phyloP scores from a whole-genome alignment of 2,797 vertebrate species.

The Gephyroberyx darwinii region DNA sequence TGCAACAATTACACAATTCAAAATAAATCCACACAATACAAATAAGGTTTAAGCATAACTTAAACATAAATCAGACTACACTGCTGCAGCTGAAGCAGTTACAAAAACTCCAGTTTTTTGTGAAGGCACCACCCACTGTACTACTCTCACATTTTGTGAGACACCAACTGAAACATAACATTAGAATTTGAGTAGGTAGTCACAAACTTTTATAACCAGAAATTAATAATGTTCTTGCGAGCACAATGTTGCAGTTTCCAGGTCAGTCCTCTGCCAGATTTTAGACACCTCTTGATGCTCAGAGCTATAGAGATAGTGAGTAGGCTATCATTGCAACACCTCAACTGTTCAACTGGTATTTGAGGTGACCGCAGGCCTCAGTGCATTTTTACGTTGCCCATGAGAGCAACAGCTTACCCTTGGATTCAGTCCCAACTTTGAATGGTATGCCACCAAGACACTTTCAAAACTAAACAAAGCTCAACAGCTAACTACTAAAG shows the following conservation, averaged over 20 bases:
- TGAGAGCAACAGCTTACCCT: slow-evolving; percentile 8
- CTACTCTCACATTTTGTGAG: slow-evolving; percentile 34
- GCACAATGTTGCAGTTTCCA: slow-evolving; percentile 26
- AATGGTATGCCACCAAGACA: slow-evolving; percentile 31
- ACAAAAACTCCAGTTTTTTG: slow-evolving; percentile 49
- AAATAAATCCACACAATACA: slow-evolving; percentile 33
- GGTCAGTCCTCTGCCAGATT: slow-evolving; percentile 16
- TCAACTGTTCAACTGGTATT: slow-evolving; percentile 2
- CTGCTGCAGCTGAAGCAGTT: slow-evolving; percentile 34
- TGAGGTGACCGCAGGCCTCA: slow-evolving; percentile 12
- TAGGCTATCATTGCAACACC: background rate
- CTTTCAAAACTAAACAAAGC: slow-evolving; percentile 25
- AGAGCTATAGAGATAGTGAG: slow-evolving; percentile 15
- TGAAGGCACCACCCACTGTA: slow-evolving; percentile 69
- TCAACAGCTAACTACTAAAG: slow-evolving; percentile 11
- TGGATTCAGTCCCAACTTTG: slow-evolving; percentile 27
- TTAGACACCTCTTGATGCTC: slow-evolving; percentile 12
- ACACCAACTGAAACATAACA: slow-evolving; percentile 29
- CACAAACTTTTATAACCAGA: slow-evolving; percentile 37
- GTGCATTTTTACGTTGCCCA: slow-evolving; percentile 9
- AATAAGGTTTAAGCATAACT: slow-evolving; percentile 48
- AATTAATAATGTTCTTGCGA: slow-evolving; percentile 17
- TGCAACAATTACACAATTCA: slow-evolving; percentile 25
- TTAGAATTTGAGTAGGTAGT: slow-evolving; percentile 25
- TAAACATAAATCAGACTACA: slow-evolving; percentile 38